These are phyloP conservation scores for Anarrhichthys ocellatus DNA, from an alignment of 2,113 vertebrate genomes.

Conservation along the genomic window DNA sequence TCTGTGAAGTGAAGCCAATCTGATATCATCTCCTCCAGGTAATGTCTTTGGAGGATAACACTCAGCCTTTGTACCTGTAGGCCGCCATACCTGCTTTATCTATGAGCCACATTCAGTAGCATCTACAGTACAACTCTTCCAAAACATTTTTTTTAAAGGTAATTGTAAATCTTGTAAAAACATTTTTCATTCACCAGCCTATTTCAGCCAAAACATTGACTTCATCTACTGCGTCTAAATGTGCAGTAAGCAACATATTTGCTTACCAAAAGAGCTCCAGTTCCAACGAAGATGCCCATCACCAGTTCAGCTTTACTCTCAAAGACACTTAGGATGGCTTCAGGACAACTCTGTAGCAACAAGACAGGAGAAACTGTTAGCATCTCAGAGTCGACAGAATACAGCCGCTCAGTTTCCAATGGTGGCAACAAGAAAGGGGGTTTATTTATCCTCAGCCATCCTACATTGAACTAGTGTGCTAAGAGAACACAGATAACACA, in stretches of 20 bases:
- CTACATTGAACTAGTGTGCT: not conserved
- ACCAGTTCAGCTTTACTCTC: slow-evolving; percentile 37
- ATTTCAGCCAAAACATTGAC: not conserved
- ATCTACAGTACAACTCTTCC: not conserved
- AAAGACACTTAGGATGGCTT: not conserved
- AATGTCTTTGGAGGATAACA: not conserved
- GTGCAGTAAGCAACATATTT: not conserved
- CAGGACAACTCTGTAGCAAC: slow-evolving; percentile 62
- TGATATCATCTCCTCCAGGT: not conserved
- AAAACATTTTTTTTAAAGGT: not conserved
- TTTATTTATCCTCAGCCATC: not conserved
- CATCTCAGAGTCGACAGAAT: not conserved
- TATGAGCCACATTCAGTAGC: not conserved
- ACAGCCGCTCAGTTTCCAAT: not conserved
- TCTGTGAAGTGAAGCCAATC: no score
- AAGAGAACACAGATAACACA: not conserved
- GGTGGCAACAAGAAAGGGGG: not conserved
- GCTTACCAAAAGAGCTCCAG: slow-evolving; percentile 73
- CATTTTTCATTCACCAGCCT: not conserved
- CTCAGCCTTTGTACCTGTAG: not conserved
- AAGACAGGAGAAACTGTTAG: slow-evolving; percentile 7
- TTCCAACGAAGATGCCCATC: slow-evolving; percentile 66
- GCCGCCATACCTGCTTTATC: no score
- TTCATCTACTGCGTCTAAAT: not conserved
- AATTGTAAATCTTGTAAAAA: not conserved